Evolutionary conservation across 2,888 invertebrate species (phyloP), one percentile per base, ranked within the genome.

Genomic region (Pocota personata): DNA sequence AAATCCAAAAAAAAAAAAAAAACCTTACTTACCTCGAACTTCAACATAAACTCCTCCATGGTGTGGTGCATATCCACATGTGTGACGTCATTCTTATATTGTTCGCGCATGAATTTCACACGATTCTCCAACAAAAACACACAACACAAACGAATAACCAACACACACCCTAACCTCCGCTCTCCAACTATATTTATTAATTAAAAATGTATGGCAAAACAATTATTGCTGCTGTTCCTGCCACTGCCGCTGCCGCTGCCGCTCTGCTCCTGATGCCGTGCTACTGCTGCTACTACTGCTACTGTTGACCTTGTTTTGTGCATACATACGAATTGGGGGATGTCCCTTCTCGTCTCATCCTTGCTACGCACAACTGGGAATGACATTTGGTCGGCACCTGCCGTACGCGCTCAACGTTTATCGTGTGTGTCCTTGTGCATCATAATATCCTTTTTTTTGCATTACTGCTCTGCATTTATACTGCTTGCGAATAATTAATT

Each of bases 391-490:
- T 76, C 67, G 66, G 55, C 86, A 80, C 72, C 86, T 72, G 67
- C 71, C 86, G 77, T 46, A 69, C 50, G 71, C 71, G 77, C 58
- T 87, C 78, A 73, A 87, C 88, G 84, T 87, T 87, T 88, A 62
- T 66, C 76, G 73, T 89, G 82, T 87, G 73, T 89, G 82, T 87
- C 88, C 87, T 79, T 88, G 72, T 86, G 87, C 82, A 88, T 87
- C 84, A 43, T 72, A 52, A 48, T 57, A 71, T 78, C 48, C 30
- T 80, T 57, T 52, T 78, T 27, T 78, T 64, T 87, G 69, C 75
- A 86, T 80, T 88, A 40, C 80, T 82, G 16, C 37, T 78, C 79
- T 88, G 79, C 60, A 43, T 16, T 27, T 72, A 7, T 46, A 64
- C 19, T 88, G 79, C 71, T 80, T 87, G 80, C 87, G 57, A 83